Evolutionary conservation across 2,797 vertebrate genomes (phyloP), one percentile per base, ranked within the genome.

Genomic region (Onychomys arenicola): DNA sequence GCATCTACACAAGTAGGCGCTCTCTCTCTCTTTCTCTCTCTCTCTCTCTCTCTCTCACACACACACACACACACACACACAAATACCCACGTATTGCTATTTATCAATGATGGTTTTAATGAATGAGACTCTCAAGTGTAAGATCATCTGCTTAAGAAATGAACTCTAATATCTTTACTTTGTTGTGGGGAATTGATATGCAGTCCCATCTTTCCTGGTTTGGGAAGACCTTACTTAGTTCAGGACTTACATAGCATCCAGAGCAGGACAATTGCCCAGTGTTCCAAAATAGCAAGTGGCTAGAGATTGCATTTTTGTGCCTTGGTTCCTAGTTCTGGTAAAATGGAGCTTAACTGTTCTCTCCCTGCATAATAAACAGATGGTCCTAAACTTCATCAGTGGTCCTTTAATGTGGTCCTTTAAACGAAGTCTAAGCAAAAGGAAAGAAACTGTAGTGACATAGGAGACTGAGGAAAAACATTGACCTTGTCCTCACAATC

Each of bases 311-410:
- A 43, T 49, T 65, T 86, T 77, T 43, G 52, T 82, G 57, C 23
- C 13, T 75, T 49, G 49, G 89, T 93, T 94, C 19, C 88, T 76
- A n/a, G 43, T 82, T 95, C 84, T 90, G 21, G 34, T 88, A 19
- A 67, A 88, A 90, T 63, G 55, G 57, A 92, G 61, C 67, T 67
- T 81, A 93, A 86, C 10, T 63, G 1, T 91, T 95, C 49, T 90
- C 57, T 95, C 69, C 43, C 29, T 59, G 0, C 63, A 84, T 67
- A 84, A 27, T 80, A 71, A 43, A 81, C 80, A n/a, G 84, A 71
- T 87, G 27, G 34, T 87, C 86, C 59, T 91, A 94, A 97, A 95
- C 78, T 61, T 71, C 71, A 84, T 95, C 89, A 90, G 80, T 23
- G 83, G 73, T 92, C 69, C 93, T 96, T 83, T 73, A 84, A 57